phyloP scores from a whole-genome alignment of 2,888 invertebrate species.

The Acanthoscelides obtectus region DNA sequence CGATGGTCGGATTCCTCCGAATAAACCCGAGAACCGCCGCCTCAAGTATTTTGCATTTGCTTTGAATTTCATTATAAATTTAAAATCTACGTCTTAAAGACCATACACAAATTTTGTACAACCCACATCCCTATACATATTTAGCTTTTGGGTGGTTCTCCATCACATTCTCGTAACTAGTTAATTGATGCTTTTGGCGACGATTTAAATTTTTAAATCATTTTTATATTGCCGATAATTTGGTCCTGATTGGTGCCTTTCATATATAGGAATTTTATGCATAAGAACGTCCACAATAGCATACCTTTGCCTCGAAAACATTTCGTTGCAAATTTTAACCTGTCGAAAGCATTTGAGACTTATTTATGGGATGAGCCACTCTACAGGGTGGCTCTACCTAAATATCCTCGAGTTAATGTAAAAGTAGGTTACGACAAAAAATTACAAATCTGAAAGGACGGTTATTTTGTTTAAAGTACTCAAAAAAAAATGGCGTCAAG shows the following conservation, averaged over 20 bases:
- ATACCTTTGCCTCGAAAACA: neutral
- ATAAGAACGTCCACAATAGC: neutral
- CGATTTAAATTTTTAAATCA: neutral
- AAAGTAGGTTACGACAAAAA: too few relatives aligned
- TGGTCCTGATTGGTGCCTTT: neutral
- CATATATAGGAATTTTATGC: neutral
- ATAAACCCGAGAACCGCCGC: too few relatives aligned
- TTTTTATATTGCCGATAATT: neutral
- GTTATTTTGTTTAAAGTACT: too few relatives aligned
- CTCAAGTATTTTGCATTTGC: too few relatives aligned
- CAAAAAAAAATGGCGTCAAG: too few relatives aligned
- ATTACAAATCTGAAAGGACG: too few relatives aligned
- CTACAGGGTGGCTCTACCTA: neutral
- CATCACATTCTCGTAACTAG: neutral
- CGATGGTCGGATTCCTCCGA: too few relatives aligned
- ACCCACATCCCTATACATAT: neutral
- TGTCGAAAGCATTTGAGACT: neutral
- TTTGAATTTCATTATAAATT: too few relatives aligned
- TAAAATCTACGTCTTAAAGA: too few relatives aligned
- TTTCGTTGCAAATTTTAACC: neutral
- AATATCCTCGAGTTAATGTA: too few relatives aligned
- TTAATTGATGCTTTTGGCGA: neutral
- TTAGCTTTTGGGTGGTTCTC: neutral
- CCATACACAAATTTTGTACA: too few relatives aligned
- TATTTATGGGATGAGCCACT: neutral